Evolutionary conservation across 2,797 vertebrate species (phyloP), one percentile per base, ranked within the genome.

Genomic region (Platyrinchus mystaceus): DNA sequence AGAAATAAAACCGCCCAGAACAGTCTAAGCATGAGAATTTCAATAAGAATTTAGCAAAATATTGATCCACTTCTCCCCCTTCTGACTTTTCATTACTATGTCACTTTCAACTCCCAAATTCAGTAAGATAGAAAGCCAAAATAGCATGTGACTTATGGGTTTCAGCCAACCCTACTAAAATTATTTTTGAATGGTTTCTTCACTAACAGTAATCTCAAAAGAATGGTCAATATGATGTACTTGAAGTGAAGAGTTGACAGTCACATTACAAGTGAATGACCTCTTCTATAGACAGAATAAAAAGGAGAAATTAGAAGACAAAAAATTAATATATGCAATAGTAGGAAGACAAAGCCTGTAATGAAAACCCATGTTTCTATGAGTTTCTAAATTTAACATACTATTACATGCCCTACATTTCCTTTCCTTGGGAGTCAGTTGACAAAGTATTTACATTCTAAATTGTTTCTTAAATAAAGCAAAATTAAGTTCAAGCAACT

Each of bases 51-150:
- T 92, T 84, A 56, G 91, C 93, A 94, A 94, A 94, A 93, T 84
- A 95, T 96, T 71, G 81, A 95, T 95, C 86, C 36, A 87, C 80
- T 96, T 85, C 92, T 90, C 78, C 66, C 87, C 52, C 77, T 93
- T 94, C 91, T 95, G 94, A 94, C 86, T 96, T 95, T 83, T 91
- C 78, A 87, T 96, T 97, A 94, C 66, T 92, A 94, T 92, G 87
- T 81, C 86, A 76, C 68, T 95, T 95, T 93, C 68, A 93, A 32
- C 68, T 92, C 83, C 81, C 63, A 32, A 79, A 89, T 93, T 95
- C 81, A 80, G 37, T 76, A 91, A 68, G n/a, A 87, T 58, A 77
- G 94, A 97, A 92, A 85, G 53, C 47, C 74, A 83, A 92, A 82
- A 82, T n/a, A 92, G 22, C 39, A 91, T 47, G 70, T 83, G 75